Conservation (phyloP, 2,888 invertebrate species). For the Amiota communis region DNA sequence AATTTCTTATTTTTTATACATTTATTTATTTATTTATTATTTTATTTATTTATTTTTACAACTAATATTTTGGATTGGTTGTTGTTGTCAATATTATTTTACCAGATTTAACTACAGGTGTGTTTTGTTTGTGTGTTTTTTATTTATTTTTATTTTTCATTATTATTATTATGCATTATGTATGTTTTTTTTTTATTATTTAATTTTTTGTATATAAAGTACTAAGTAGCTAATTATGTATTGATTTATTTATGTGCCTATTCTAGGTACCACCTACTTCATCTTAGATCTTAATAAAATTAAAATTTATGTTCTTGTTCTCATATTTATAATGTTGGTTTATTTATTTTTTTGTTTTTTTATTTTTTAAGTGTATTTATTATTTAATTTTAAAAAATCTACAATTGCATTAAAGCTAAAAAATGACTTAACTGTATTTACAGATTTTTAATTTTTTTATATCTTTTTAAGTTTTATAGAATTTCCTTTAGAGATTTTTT, state of each 20-base stretch:
- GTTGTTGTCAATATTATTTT: slow-evolving; percentile 38
- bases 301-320: slow-evolving; percentile 48
- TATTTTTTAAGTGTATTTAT: slow-evolving; percentile 38
- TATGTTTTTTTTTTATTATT: slow-evolving; percentile 42
- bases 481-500: slow-evolving; percentile 33
- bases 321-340: slow-evolving; percentile 5
- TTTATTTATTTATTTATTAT: slow-evolving; percentile 31
- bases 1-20: slow-evolving; percentile 36
- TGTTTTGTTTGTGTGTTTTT: slow-evolving; percentile 25
- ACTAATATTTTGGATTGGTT: slow-evolving; percentile 31
- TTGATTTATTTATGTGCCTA: slow-evolving; percentile 54
- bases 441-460: slow-evolving; percentile 47
- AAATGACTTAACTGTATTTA: slow-evolving; percentile 73
- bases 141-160: slow-evolving; percentile 9
- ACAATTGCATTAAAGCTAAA: slow-evolving; percentile 71
- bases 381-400: slow-evolving; percentile 56
- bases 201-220: slow-evolving; percentile 56
- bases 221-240: slow-evolving; percentile 64
- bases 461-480: slow-evolving; percentile 37
- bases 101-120: slow-evolving; percentile 62
- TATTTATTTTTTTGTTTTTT: slow-evolving; percentile 36
- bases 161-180: slow-evolving; percentile 24
- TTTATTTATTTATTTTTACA: slow-evolving; percentile 43
- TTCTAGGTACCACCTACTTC: slow-evolving; percentile 52
- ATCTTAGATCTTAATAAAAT: slow-evolving; percentile 49